These are phyloP conservation scores for Amblyopsis rosae DNA, from an alignment of 2,113 vertebrate species.

Conservation along the genomic window DNA sequence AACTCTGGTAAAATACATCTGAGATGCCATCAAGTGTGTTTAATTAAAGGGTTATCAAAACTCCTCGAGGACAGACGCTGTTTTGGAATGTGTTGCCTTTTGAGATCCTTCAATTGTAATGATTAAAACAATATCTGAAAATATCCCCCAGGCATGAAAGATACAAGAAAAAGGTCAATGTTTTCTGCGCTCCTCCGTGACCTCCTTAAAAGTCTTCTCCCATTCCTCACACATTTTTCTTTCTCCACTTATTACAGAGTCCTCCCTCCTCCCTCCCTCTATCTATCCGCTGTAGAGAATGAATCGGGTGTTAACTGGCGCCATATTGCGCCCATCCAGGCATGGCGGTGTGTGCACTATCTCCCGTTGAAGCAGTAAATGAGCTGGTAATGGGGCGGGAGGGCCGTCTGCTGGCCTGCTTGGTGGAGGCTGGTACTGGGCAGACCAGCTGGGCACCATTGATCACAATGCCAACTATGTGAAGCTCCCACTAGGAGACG, in stretches of 20 bases:
- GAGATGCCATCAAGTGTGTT: too few relatives aligned
- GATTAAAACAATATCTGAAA: too few relatives aligned
- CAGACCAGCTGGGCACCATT: conserved; percentile 60
- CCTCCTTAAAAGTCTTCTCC: conserved; percentile 4
- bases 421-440: conserved; percentile 51
- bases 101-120: too few relatives aligned
- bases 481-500: conserved; percentile 17
- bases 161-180: background rate
- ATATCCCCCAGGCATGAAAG: background rate
- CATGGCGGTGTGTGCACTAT: conserved; percentile 57
- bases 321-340: conserved; percentile 76
- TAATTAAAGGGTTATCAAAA: too few relatives aligned
- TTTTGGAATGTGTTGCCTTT: too few relatives aligned
- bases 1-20: too few relatives aligned
- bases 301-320: conserved; percentile 69
- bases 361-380: conserved; percentile 69
- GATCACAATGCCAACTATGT: conserved; percentile 60
- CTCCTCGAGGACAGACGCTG: too few relatives aligned
- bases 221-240: conserved; percentile 39
- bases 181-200: conserved; percentile 6
- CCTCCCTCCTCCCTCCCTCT: conserved; percentile 26
- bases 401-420: conserved; percentile 42
- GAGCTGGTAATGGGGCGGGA: conserved; percentile 72
- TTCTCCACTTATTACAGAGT: conserved; percentile 39
- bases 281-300: conserved; percentile 38